Evolutionary conservation across 2,888 invertebrate genomes (phyloP).

Genomic region (Synergus laeviventris): DNA sequence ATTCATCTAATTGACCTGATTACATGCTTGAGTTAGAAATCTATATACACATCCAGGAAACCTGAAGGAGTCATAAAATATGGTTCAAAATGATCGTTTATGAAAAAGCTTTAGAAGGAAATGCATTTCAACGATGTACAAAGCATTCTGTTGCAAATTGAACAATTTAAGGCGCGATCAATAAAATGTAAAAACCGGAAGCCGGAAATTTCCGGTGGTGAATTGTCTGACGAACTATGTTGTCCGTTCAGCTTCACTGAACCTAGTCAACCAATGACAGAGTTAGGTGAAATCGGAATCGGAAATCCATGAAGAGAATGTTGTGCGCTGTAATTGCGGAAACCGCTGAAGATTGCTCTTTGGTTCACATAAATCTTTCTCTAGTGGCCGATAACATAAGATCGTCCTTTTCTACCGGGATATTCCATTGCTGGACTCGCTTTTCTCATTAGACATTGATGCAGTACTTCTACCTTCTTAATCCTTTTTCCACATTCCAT

Average conservation of each 20-base stretch:
- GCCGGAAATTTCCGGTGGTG: conserved; percentile 24
- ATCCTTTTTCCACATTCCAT: conserved; percentile 41
- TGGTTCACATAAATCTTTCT: conserved; percentile 49
- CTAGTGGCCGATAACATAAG: conserved; percentile 48
- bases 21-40: conserved; percentile 11
- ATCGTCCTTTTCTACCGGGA: conserved; percentile 44
- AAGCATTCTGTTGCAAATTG: not conserved
- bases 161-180: not conserved
- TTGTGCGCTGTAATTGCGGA: conserved; percentile 54
- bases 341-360: conserved; percentile 47
- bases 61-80: not conserved
- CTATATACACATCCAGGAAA: not conserved
- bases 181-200: conserved; percentile 7
- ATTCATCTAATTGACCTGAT: not conserved
- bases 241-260: conserved; percentile 17
- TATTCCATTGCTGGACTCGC: conserved; percentile 46
- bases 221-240: conserved; percentile 2
- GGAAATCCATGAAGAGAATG: conserved; percentile 45
- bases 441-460: conserved; percentile 55
- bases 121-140: not conserved
- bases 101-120: not conserved
- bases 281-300: conserved; percentile 37
- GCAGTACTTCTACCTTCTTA: conserved; percentile 42
- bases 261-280: conserved; percentile 30
- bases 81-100: not conserved